Evolutionary conservation across 1,140 invertebrate species (phyloP), one percentile per base, ranked within the genome.

Genomic region (Nixonia krombeini): DNA sequence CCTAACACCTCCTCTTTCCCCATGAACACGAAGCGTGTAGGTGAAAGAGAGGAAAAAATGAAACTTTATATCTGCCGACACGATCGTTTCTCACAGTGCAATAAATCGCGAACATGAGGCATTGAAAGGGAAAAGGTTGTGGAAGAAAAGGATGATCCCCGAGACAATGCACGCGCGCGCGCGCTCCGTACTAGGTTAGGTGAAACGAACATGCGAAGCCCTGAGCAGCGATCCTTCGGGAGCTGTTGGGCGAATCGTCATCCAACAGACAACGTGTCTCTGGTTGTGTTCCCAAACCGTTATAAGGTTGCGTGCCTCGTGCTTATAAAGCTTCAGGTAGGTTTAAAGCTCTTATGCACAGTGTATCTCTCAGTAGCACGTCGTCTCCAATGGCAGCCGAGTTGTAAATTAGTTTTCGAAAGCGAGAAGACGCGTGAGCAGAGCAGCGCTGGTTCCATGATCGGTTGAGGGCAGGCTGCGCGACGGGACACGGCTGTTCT

Each of bases 371-470:
- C 25, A 2, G 17, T n/a, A 33, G 8, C 25, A 37, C 13, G 26
- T 13, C 21, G 46, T 55, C 42, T 53, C 23, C 58, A 49, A 55
- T 49, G 9, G 12, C 15, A 52, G 35, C 33, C 45, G 16, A 10
- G 37, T 52, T 61, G 35, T 53, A 55, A 47, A 63, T 63, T 63
- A 50, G 38, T 41, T 55, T 56, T 55, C 37, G 59, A 63, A 63
- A 62, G 42, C 35, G 26, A 25, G 10, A 15, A 29, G 23, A 12
- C 12, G 4, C 12, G 4, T 17, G 29, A 1, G 9, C 5, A 16
- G 1, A 15, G 17, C 26, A 33, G 25, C 23, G 50, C 26, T 42
- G 21, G 1, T 29, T 29, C 37, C 17, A n/a, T 29, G 26, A 21
- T 2, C 21, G 21, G 21, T 6, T 3, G 21, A 21, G 21, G 2